phyloP scores from a whole-genome alignment of 1,140 invertebrate species.

The Caenorhabditis inopinata region DNA sequence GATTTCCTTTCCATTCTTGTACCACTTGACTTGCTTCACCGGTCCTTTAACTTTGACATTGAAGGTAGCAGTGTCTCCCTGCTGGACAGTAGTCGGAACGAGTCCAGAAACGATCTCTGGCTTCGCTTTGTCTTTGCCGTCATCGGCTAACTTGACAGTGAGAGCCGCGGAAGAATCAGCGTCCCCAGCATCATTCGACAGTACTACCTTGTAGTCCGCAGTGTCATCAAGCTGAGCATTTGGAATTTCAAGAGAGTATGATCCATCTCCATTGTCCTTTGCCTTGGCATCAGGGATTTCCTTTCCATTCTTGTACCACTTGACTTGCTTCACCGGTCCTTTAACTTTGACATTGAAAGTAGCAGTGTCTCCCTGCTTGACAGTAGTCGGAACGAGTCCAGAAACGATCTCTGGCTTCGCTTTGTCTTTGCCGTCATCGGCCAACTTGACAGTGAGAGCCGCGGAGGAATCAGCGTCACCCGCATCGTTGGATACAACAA shows the following conservation, averaged over 20 bases:
- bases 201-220: constrained; percentile 67
- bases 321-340: constrained; percentile 36
- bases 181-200: constrained; percentile 56
- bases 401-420: constrained; percentile 45
- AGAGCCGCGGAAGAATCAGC: constrained; percentile 58
- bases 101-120: constrained; percentile 40
- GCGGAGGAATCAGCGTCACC: constrained; percentile 58
- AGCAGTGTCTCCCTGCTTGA: constrained; percentile 45
- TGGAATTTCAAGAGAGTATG: constrained; percentile 67
- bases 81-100: constrained; percentile 44
- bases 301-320: constrained; percentile 48
- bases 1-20: constrained; percentile 61
- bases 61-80: constrained; percentile 49
- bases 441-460: constrained; percentile 57
- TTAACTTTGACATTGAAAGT: constrained; percentile 46
- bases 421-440: constrained; percentile 29
- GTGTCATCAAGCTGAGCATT: constrained; percentile 68
- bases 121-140: constrained; percentile 12
- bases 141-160: constrained; percentile 54
- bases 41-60: constrained; percentile 43
- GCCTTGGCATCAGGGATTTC: constrained; percentile 58
- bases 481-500: constrained; percentile 57
- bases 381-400: constrained; percentile 46
- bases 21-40: constrained; percentile 59
- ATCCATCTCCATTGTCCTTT: constrained; percentile 61